phyloP scores from a whole-genome alignment of 2,888 invertebrate genomes.

The Alentia gelatinosa region DNA sequence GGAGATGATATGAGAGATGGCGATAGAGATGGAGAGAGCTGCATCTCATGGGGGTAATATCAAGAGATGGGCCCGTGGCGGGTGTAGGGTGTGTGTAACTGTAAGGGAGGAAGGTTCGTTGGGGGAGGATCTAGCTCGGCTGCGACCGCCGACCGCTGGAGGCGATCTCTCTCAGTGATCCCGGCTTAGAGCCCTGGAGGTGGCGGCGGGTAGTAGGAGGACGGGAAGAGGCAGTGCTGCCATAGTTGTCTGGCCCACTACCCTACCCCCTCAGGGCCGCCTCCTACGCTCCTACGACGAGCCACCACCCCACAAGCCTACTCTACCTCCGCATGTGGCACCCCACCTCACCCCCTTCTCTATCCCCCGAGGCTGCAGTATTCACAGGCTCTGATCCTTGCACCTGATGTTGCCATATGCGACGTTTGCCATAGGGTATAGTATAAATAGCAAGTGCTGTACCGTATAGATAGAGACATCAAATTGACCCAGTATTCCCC shows the following conservation, averaged over 20 bases:
- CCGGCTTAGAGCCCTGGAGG: slow-evolving; percentile 27
- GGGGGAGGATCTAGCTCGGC: neutral
- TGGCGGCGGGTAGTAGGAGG: neutral
- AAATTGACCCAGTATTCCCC: neutral
- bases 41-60: neutral
- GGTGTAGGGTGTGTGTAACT: too few relatives aligned
- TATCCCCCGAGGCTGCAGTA: neutral
- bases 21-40: neutral
- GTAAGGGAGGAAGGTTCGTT: neutral
- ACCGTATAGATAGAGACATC: neutral
- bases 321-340: neutral
- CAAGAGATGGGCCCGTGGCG: neutral
- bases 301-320: neutral
- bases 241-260: slow-evolving; percentile 51
- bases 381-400: slow-evolving; percentile 17
- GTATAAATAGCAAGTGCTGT: neutral
- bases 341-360: too few relatives aligned
- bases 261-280: slow-evolving; percentile 46
- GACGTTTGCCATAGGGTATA: neutral
- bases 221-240: slow-evolving; percentile 11
- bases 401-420: slow-evolving; percentile 5
- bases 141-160: slow-evolving; percentile 14
- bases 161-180: slow-evolving; percentile 17
- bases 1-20: neutral
- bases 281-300: neutral